Evolutionary conservation across 2,888 invertebrate genomes (phyloP).

Genomic region (Lordiphosa andalusiaca): DNA sequence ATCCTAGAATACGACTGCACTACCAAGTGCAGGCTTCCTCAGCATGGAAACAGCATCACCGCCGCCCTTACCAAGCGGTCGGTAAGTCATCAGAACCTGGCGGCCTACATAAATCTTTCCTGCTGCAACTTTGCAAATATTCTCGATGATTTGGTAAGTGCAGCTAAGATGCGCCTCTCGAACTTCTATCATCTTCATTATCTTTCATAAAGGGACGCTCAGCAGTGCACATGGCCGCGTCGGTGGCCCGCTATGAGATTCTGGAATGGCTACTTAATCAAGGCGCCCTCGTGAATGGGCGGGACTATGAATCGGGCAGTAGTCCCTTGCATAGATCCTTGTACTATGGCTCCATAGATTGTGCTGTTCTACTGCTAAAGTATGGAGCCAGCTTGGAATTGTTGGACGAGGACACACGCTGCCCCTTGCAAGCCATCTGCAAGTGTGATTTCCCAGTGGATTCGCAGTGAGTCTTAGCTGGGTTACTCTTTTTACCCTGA

Average conservation of each 20-base stretch:
- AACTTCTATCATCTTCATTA: slow-evolving; percentile 2
- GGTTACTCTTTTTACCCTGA: not conserved
- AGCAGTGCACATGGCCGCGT: slow-evolving; percentile 89
- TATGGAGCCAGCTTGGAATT: slow-evolving; percentile 81
- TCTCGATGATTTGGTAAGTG: slow-evolving; percentile 83
- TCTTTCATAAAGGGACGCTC: slow-evolving; percentile 84
- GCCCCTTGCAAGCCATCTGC: slow-evolving; percentile 77
- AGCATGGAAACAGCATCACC: slow-evolving; percentile 81
- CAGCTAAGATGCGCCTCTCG: not conserved
- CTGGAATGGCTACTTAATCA: slow-evolving; percentile 88
- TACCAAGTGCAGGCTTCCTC: slow-evolving; percentile 82
- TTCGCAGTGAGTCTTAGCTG: slow-evolving; percentile 44
- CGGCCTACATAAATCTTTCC: slow-evolving; percentile 82
- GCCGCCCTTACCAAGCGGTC: slow-evolving; percentile 85
- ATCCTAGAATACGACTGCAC: slow-evolving; percentile 82
- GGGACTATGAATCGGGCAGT: slow-evolving; percentile 82
- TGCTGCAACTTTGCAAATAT: slow-evolving; percentile 84
- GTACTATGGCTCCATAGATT: slow-evolving; percentile 90
- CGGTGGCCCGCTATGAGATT: slow-evolving; percentile 85
- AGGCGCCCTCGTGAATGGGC: slow-evolving; percentile 76
- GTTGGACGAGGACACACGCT: slow-evolving; percentile 75
- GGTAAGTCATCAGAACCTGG: slow-evolving; percentile 83
- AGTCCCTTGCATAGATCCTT: slow-evolving; percentile 90
- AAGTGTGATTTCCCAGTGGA: slow-evolving; percentile 69
- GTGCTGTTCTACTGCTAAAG: slow-evolving; percentile 86